A percentile compares a stretch with the other conserved stretches of the same genome.
These are phyloP conservation scores for Vimba vimba DNA, from an alignment of 2,113 vertebrate genomes.

Conservation along the genomic window DNA sequence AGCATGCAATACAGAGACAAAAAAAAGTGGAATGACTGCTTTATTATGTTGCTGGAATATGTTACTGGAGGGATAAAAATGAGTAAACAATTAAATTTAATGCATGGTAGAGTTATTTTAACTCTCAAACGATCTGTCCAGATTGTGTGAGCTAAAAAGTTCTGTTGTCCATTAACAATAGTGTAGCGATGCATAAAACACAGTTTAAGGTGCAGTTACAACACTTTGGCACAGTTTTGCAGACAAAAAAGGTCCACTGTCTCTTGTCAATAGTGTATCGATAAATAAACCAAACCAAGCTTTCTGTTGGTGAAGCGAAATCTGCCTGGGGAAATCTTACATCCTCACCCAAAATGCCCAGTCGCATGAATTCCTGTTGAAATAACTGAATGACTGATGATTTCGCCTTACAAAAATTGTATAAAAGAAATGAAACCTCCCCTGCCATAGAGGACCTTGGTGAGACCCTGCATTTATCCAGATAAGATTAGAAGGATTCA, in stretches of 20 bases:
- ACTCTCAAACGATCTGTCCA: neutral
- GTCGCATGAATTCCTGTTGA: neutral
- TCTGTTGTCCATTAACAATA: neutral
- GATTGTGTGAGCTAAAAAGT: neutral
- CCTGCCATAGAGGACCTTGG: neutral
- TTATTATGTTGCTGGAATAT: neutral
- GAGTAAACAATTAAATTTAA: neutral
- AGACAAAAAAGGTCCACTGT: neutral
- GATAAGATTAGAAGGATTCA: neutral
- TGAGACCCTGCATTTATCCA: neutral
- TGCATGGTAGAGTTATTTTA: neutral
- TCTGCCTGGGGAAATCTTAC: neutral
- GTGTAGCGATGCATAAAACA: neutral
- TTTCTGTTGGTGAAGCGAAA: neutral
- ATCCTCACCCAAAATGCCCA: neutral
- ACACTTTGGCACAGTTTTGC: no score
- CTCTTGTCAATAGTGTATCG: neutral
- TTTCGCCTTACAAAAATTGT: no score
- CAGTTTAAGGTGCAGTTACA: neutral
- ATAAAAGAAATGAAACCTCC: no score
- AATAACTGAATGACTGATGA: neutral
- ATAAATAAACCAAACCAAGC: no score
- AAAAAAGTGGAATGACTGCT: neutral
- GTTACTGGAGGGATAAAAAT: neutral
- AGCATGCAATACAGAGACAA: neutral